Evolutionary conservation across 2,113 vertebrate genomes (phyloP), one percentile per base, ranked within the genome.

Genomic region (Oostethus manadensis): DNA sequence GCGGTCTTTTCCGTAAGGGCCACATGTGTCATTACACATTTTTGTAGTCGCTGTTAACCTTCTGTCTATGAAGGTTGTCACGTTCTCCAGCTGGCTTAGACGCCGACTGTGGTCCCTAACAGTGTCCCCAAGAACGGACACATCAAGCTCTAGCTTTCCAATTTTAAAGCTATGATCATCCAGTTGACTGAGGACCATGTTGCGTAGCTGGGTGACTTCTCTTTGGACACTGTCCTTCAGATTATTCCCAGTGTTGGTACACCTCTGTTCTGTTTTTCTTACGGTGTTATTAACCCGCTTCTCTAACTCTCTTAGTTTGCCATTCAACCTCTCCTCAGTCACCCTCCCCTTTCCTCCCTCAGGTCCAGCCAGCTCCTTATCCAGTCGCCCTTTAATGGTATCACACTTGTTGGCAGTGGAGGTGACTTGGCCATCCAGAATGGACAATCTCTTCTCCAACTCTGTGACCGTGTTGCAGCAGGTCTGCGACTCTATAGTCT

Each of bases 281-380:
- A 90, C 56, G 0, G 93, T 95, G 71, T 85, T 88, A 4, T 95
- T 95, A 69, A 95, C 55, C 20, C 79, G 84, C 45, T 91, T 88
- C 71, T 96, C 95, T 60, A 96, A 49, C 4, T 91, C 90, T 4
- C 89, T 78, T 43, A 98, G 83, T 56, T 83, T 88, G 43, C 82
- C 78, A 7, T 87, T 92, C 33, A 93, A 14, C 60, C 57, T 74
- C 56, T 92, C 86, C 58, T 91, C 83, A 23, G 88, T 78, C 69
- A 87, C 58, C 49, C 76, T 62, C 48, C 82, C 62, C 43, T 76
- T 85, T 53, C 74, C 55, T 16, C 82, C 83, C 1, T 79, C 58
- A 0, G 61, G 60, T 17, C 79, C 83, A 0, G 56, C 77, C 8
- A 93, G 81, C 76, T 91, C 88, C 0, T 87, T 79, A 9, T 92